Evolutionary conservation across 1,140 invertebrate genomes (phyloP), one percentile per base, ranked within the genome.

Genomic region (Eumaeus atala): DNA sequence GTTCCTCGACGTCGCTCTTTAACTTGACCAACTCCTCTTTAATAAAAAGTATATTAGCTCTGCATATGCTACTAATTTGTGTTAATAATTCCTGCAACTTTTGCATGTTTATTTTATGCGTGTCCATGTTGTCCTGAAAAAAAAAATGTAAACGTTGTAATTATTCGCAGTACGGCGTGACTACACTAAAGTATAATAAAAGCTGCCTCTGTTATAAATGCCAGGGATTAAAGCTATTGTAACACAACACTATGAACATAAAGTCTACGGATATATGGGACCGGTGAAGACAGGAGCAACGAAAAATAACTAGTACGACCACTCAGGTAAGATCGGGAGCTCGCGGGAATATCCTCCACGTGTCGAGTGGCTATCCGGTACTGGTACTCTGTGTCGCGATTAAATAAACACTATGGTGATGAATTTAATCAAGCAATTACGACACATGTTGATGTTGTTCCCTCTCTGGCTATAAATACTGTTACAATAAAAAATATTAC

Each of bases 211-310:
- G 6, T 28, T 28, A 6, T 28, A 28, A 28, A 28, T 28, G 21
- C 21, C 21, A 28, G 21, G 21, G 2, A 28, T 3, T 6, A 3
- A 28, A 28, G 21, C 21, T 28, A 28, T 3, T 28, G 2, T 28
- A 47, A 51, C 44, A 67, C 65, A 61, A 58, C 51, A 56, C 53
- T 59, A 51, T 17, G 58, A 54, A 52, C 48, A 47, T 48, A 37
- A 57, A 36, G 28, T 52, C 52, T 56, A 58, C 37, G 36, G n/a
- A 54, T 58, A 58, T 54, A 91, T 87, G 68, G 91, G 88, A 79
- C 90, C 90, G 84, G 92, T 88, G 74, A 91, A 90, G 84, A 91
- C 90, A 89, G 91, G 90, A 74, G 91, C 90, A 77, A 87, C 78
- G 64, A 84, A 89, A 73, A 89, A 80, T 60, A 87, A 84, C 67